Evolutionary conservation across 1,140 invertebrate species (phyloP), one percentile per base, ranked within the genome.

Genomic region (Bursaphelenchus mucronatus): DNA sequence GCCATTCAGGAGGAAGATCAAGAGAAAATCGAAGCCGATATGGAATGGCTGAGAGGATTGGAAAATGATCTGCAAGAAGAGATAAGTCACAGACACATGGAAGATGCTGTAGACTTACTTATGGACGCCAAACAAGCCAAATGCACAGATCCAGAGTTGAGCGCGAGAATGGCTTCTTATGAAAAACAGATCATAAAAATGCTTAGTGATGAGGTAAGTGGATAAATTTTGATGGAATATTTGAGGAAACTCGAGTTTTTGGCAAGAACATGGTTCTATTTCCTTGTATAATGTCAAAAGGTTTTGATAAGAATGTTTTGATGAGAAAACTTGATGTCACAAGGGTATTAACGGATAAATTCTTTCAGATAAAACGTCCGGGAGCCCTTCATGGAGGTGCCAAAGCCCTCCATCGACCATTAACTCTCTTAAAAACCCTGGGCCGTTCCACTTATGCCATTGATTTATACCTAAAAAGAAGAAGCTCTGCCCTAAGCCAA

Each of bases 21-120:
- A 8, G 47, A 21, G 5, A 49, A 70, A 39, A 40, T 41, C 13
- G 39, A 39, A 30, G 49, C 9, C 76, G 78, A 76, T 21, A 49
- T 51, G 45, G 50, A 75, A 71, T 97, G 94, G 94, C 82, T 97
- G 40, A 77, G 88, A 61, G 93, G 96, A 82, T 86, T 93, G 0
- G 88, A 90, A 17, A 94, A 97, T 82, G 93, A 97, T 82, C 84
- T 98, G 21, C 94, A 98, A 84, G 93, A 96, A 15, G 88, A 89
- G 66, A 92, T 97, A 71, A 94, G 94, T n/a, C 92, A 97, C 82
- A 86, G 94, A 73, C 91, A 96, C 80, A 96, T 97, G 82, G 92
- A 96, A 82, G 90, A 93, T 79, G 92, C 94, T 15, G 90, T 94
- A 64, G 86, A 87, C 65, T 83, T 95, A 8, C 87, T 97, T 57